Conservation (phyloP, 2,797 vertebrate genomes). For the Hippoglossus hippoglossus region DNA sequence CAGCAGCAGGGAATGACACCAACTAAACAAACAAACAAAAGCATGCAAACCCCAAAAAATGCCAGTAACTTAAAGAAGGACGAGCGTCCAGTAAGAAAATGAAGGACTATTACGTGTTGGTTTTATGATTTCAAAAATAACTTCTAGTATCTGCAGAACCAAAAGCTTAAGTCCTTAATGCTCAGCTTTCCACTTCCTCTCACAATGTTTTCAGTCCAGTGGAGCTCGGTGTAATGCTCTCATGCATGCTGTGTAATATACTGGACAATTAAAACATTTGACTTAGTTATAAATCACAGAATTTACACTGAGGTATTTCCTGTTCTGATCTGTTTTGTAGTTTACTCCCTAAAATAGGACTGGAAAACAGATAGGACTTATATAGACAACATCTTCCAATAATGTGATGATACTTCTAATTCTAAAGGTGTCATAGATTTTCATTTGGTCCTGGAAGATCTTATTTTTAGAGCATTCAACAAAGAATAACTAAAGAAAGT, state of each 20-base stretch:
- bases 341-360: no score
- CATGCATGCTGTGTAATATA: slow-evolving; percentile 49
- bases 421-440: no score
- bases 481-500: no score
- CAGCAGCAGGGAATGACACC: slow-evolving; percentile 41
- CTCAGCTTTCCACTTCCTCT: slow-evolving; percentile 52
- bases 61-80: slow-evolving; percentile 25
- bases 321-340: not conserved
- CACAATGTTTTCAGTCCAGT: slow-evolving; percentile 49
- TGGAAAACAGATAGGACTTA: no score
- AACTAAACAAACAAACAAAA: slow-evolving; percentile 34
- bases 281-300: slow-evolving; percentile 5
- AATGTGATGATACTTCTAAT: no score
- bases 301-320: slow-evolving; percentile 1
- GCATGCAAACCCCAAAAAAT: slow-evolving; percentile 23
- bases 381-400: no score
- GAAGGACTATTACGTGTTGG: slow-evolving; percentile 10
- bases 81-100: slow-evolving; percentile 15
- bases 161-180: slow-evolving; percentile 30
- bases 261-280: slow-evolving; percentile 53
- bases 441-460: no score
- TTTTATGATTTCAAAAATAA: slow-evolving; percentile 40
- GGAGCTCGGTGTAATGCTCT: slow-evolving; percentile 48
- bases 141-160: slow-evolving; percentile 33
- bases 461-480: no score